phyloP scores from a whole-genome alignment of 1,140 invertebrate species.

The Drosophila sucinea region DNA sequence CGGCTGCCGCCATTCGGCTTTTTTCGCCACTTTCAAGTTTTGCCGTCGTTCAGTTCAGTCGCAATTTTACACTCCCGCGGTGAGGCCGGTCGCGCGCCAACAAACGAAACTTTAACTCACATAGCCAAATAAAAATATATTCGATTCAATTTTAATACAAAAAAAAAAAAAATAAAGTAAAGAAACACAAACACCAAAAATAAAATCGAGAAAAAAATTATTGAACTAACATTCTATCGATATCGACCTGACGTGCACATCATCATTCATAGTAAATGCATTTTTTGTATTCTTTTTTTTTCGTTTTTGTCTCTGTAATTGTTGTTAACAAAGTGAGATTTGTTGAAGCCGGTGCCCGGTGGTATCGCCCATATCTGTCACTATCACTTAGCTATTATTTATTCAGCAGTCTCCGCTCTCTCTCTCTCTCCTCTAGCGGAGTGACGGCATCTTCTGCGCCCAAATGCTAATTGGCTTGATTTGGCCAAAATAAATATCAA shows the following conservation, averaged over 20 bases:
- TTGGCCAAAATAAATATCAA: constrained; percentile 62
- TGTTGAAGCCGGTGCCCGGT: constrained; percentile 1
- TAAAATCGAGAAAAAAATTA: neutral
- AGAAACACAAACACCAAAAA: neutral
- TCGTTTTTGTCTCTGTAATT: constrained; percentile 1
- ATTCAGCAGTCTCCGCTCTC: neutral
- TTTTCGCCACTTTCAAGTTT: constrained; percentile 49
- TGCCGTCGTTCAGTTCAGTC: constrained; percentile 42
- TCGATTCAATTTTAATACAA: neutral
- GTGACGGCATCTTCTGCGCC: constrained; percentile 27
- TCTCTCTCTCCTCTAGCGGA: constrained; percentile 50
- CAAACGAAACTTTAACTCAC: constrained; percentile 20
- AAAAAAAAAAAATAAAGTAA: constrained; percentile 6
- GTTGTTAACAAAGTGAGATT: constrained; percentile 18
- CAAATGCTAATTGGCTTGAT: constrained; percentile 70
- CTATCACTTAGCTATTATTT: constrained; percentile 10
- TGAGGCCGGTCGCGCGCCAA: constrained; percentile 62
- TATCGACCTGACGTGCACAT: neutral
- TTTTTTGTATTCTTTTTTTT: neutral
- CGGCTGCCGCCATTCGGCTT: constrained; percentile 44
- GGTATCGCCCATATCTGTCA: neutral
- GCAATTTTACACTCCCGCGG: constrained; percentile 73
- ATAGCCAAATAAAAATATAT: constrained; percentile 6
- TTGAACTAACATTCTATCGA: neutral
- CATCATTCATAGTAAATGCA: neutral